Base-by-base conservation (phyloP, 92 coral and sea anemone species). In the Umimayanthus kanabou region DNA sequence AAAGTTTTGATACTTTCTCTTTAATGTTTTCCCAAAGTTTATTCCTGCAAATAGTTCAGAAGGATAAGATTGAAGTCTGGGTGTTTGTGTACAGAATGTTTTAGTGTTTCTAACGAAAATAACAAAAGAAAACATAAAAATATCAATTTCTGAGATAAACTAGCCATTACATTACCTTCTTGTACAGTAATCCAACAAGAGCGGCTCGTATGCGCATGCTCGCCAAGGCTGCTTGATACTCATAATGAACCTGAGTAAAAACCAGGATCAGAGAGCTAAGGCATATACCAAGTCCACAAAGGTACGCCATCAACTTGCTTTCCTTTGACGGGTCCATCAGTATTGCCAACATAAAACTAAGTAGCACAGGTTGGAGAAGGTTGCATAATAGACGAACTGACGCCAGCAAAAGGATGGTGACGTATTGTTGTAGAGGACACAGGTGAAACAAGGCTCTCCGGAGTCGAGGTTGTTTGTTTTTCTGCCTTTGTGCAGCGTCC, bases 231-330 rank as follows among this genome's bases (percentile, higher is more conserved):
- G 85, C 53, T 15, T 58, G 85, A 37, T 33, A 81, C 74, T 81
- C 85, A 71, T 81, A 81, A 66, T 81, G 85, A 15, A 61, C 74
- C 16, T 81, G 85, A 6, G 85, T 75, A 23, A 81, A 81, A 5
- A 37, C 85, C 23, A 81, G 73, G 7, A 66, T 75, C 23, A 81
- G 85, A 61, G 74, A 55, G 23, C 74, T 30, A 2, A 81, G 65
- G 33, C 81, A 77, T 77, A 77, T 77, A 77, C 81, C 58, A 20
- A 77, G 64, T 49, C 81, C 81, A 80, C 30, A 57, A 15, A 80
- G 45, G 15, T 80, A 80, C 70, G 84, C 84, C 72, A 16, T 80
- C 8, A 57, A 23, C 42, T 64, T 81, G 73, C 20, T 57, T 14
- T 81, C 25, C 75, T 18, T n/a, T 81, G 73, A 10, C 15, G 9